phyloP scores from a whole-genome alignment of 2,888 invertebrate species.

The Caprella mutica region DNA sequence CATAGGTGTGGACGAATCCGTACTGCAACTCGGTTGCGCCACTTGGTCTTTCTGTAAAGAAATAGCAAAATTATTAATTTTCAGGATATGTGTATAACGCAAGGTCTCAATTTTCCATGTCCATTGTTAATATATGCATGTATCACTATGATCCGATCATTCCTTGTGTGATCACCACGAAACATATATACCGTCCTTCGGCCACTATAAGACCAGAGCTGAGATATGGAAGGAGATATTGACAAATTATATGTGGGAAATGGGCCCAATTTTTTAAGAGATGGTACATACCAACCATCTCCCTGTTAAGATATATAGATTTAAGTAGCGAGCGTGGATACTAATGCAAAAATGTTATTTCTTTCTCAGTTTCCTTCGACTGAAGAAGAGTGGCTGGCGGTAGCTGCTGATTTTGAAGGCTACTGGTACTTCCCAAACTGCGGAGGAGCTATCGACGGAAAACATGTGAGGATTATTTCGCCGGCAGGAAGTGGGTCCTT shows the following conservation, averaged over 20 bases:
- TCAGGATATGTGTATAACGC: neutral
- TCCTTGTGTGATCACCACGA: no score
- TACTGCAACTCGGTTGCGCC: conserved; percentile 3
- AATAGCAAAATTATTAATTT: neutral
- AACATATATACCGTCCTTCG: no score
- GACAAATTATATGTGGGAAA: no score
- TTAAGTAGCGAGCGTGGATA: neutral
- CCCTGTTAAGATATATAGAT: no score
- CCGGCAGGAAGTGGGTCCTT: conserved; percentile 6
- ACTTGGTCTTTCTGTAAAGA: neutral
- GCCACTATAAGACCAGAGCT: no score
- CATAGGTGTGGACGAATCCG: conserved; percentile 4
- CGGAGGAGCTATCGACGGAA: conserved; percentile 4
- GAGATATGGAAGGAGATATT: no score
- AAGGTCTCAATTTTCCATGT: neutral
- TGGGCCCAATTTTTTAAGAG: no score
- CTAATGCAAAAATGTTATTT: conserved; percentile 3
- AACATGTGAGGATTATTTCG: conserved; percentile 9
- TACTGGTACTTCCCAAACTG: conserved; percentile 10
- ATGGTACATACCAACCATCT: no score
- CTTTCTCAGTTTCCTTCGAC: conserved; percentile 10
- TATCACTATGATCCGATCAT: no score
- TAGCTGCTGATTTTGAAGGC: conserved; percentile 9
- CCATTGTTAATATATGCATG: neutral
- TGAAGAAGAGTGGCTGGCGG: conserved; percentile 5